Evolutionary conservation across 2,113 vertebrate genomes (phyloP).

Genomic region (Saimiri boliviensis): DNA sequence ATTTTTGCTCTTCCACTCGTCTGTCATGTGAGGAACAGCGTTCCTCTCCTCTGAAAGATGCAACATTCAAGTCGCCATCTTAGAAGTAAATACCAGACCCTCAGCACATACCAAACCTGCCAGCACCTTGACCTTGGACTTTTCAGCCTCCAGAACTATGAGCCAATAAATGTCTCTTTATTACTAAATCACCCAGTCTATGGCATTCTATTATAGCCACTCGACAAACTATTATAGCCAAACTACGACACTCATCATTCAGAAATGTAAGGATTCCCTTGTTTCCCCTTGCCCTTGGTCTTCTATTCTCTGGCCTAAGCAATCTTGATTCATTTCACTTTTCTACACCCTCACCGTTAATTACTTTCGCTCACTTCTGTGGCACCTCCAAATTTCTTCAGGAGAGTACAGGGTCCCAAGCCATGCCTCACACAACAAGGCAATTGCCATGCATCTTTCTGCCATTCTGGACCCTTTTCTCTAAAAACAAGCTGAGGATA

Average conservation of each 20-base stretch:
- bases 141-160: background rate
- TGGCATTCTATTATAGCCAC: background rate
- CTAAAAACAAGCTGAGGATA: background rate
- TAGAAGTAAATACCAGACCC: background rate
- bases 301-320: background rate
- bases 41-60: background rate
- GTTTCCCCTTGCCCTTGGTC: background rate
- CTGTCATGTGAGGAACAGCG: background rate
- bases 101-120: background rate
- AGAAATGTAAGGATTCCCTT: background rate
- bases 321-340: background rate
- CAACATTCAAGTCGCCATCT: background rate
- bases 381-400: background rate
- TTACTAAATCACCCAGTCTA: background rate
- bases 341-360: background rate
- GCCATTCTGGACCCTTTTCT: background rate
- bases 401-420: background rate
- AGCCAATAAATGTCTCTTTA: background rate
- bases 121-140: background rate
- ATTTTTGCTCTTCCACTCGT: background rate
- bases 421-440: background rate
- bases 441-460: background rate
- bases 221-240: background rate
- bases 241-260: background rate
- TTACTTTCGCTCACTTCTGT: background rate